Evolutionary conservation across 2,888 invertebrate species (phyloP), one percentile per base, ranked within the genome.

Genomic region (Torymus texanus): DNA sequence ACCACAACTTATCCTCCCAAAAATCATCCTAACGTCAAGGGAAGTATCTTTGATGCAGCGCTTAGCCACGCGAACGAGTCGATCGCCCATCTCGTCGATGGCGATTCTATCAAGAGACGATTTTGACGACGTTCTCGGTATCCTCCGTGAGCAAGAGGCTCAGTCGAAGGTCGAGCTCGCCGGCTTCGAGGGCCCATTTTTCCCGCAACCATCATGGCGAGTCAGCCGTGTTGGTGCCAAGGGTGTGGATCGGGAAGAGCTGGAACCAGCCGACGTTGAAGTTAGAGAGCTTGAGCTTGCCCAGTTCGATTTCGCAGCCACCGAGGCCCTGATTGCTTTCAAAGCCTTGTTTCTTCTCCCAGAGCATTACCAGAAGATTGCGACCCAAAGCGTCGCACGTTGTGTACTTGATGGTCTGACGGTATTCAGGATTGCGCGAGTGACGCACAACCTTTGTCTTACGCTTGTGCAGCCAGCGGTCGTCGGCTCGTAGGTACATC

Each of bases 181-280:
- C 88, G 61, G 90, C 89, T 82, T 90, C 89, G 75, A 90, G 87
- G 84, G 90, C 89, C 90, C 90, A 90, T 85, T 90, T 90, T 89
- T 90, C 90, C 87, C 87, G 85, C 82, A 90, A 85, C 89, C 89
- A 90, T 91, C 91, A 91, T 87, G 91, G 91, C 14, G 93, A 93
- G 85, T 93, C 91, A 79, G 91, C 91, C 85, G 93, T 93, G 21
- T 93, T 95, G 29, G 94, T 93, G 74, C 94, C 95, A 82, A 96
- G 93, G 73, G 95, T 95, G 86, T 95, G 95, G 89, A 96, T 95
- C 55, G 97, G 96, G 91, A 97, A 97, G 83, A 98, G 92, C 82
- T 96, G 96, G 92, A 97, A 98, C 97, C 97, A 97, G 83, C 96
- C 96, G 86, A 94, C 94, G 63, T 95, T 95, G 85, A 95, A 93